Evolutionary conservation across 2,888 invertebrate species (phyloP).

Genomic region (Drosophila paracracens): DNA sequence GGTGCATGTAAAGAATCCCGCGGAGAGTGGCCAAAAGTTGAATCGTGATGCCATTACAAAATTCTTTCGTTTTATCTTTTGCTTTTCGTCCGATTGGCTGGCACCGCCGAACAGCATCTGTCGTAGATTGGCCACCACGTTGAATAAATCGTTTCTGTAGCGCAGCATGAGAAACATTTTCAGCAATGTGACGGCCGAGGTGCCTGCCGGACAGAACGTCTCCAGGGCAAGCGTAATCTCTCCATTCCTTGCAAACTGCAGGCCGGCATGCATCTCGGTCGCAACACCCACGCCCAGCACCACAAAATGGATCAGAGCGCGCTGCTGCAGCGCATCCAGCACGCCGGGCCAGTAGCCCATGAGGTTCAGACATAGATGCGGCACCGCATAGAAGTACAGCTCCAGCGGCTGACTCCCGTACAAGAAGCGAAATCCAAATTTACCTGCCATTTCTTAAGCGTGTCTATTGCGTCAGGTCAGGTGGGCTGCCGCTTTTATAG

Average conservation of each 20-base stretch:
- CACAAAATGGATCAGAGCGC: slow-evolving; percentile 55
- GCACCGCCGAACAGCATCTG: slow-evolving; percentile 42
- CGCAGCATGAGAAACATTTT: slow-evolving; percentile 72
- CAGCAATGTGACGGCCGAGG: slow-evolving; percentile 77
- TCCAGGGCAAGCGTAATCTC: slow-evolving; percentile 66
- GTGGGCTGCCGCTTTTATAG: slow-evolving; percentile 3
- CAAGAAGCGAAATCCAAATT: slow-evolving; percentile 55
- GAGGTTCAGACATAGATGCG: slow-evolving; percentile 57
- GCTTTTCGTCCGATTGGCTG: neutral
- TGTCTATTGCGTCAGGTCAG: neutral
- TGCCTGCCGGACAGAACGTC: slow-evolving; percentile 77
- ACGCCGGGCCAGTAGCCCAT: slow-evolving; percentile 75
- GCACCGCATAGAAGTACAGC: slow-evolving; percentile 71
- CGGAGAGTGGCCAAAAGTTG: slow-evolving; percentile 75
- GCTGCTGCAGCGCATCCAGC: neutral
- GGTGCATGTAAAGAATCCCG: slow-evolving; percentile 69
- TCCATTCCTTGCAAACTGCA: slow-evolving; percentile 12
- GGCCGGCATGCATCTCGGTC: slow-evolving; percentile 75
- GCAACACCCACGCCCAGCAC: slow-evolving; percentile 70
- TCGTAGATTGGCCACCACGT: slow-evolving; percentile 49
- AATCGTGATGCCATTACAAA: slow-evolving; percentile 65
- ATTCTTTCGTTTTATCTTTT: slow-evolving; percentile 38
- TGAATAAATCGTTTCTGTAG: slow-evolving; percentile 61
- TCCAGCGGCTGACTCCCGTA: slow-evolving; percentile 46
- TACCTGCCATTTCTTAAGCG: slow-evolving; percentile 15